These are phyloP conservation scores for Chaetorhynchus papuensis DNA, from an alignment of 2,113 vertebrate genomes.

Conservation along the genomic window DNA sequence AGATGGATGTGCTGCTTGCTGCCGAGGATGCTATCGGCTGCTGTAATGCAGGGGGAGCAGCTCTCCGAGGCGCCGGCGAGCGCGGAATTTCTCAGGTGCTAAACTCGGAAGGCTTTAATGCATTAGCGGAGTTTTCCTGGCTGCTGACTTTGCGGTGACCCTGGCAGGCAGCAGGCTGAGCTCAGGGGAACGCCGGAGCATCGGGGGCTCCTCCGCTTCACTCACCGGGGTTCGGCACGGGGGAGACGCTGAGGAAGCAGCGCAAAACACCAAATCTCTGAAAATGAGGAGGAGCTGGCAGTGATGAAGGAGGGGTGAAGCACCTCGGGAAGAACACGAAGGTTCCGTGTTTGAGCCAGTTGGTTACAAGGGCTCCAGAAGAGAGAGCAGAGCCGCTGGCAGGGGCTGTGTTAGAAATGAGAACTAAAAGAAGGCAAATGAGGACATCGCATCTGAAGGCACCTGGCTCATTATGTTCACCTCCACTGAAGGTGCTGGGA, in stretches of 20 bases:
- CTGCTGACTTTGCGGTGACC: constrained; percentile 11
- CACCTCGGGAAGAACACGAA: background rate
- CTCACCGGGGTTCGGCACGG: background rate
- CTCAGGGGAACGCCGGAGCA: background rate
- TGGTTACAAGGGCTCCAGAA: background rate
- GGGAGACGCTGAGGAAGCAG: background rate
- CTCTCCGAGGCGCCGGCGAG: background rate
- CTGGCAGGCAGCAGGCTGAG: background rate
- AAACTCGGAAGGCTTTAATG: background rate
- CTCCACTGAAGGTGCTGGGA: background rate
- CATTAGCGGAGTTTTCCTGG: background rate
- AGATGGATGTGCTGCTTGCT: background rate
- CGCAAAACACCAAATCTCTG: background rate
- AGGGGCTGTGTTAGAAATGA: background rate
- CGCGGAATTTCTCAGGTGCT: background rate
- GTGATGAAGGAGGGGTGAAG: background rate
- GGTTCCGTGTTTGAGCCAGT: background rate
- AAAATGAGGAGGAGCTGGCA: background rate
- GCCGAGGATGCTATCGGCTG: background rate
- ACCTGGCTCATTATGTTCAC: accelerated
- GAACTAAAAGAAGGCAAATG: no score
- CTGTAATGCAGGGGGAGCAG: background rate
- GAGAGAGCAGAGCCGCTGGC: background rate
- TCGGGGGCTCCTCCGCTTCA: background rate
- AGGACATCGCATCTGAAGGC: background rate